Percentiles rank a stretch among this genome's conserved stretches.
Conservation (phyloP, 2,113 vertebrate species). For the Plectropomus leopardus region DNA sequence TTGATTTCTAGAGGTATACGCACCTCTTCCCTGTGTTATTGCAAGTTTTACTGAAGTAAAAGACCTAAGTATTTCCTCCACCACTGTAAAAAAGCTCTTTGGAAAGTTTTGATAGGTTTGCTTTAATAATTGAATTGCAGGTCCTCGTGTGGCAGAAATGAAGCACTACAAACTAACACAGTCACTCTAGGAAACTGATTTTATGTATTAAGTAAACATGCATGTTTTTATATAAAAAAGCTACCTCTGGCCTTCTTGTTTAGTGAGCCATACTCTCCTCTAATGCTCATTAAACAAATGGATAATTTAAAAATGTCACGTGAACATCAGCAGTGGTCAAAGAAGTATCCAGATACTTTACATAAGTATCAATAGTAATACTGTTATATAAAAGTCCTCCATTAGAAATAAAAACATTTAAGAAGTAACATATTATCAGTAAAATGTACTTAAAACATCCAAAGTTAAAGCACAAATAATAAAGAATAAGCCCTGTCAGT, state of each 20-base stretch:
- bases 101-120: neutral
- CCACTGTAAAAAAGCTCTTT: neutral
- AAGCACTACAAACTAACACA: neutral
- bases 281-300: neutral
- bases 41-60: neutral
- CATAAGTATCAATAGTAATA: neutral
- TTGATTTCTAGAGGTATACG: neutral
- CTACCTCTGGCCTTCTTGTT: too few species aligned
- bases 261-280: neutral
- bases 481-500: neutral
- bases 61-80: neutral
- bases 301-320: neutral
- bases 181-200: neutral
- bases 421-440: neutral
- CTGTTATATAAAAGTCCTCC: neutral
- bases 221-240: neutral
- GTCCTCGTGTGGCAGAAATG: conserved; percentile 16
- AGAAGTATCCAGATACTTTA: neutral
- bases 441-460: neutral
- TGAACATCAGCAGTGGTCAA: neutral
- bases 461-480: neutral
- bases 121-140: neutral
- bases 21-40: neutral
- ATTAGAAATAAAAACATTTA: neutral
- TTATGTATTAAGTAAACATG: neutral